Conservation (phyloP, 2,797 vertebrate genomes). For the Gadopsis bispinosus region DNA sequence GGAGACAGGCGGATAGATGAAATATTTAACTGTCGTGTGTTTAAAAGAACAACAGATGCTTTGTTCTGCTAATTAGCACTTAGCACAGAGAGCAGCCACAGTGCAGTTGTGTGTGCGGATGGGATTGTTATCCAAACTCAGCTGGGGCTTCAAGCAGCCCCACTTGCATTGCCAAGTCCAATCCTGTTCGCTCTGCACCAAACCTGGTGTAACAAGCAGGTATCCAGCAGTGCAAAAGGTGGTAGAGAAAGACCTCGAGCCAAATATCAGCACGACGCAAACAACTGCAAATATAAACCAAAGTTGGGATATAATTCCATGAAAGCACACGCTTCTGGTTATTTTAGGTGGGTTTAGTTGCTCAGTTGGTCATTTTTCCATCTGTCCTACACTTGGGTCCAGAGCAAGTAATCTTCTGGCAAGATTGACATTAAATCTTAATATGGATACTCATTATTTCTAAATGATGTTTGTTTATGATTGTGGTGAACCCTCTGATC, state of each 20-base stretch:
- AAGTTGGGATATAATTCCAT: neutral
- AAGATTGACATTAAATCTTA: neutral
- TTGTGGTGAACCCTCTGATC: neutral
- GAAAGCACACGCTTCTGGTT: neutral
- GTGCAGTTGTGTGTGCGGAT: slow-evolving; percentile 35
- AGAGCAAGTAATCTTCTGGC: neutral
- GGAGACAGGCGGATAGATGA: slow-evolving; percentile 90
- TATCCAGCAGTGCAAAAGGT: slow-evolving; percentile 6
- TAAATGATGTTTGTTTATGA: neutral
- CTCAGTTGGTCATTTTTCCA: neutral
- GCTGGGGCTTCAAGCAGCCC: slow-evolving; percentile 56
- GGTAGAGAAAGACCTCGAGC: slow-evolving; percentile 2
- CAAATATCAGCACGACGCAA: neutral
- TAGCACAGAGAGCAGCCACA: slow-evolving; percentile 63
- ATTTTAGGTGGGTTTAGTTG: neutral
- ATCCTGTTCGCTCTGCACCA: slow-evolving; percentile 32
- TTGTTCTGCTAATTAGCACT: slow-evolving; percentile 86
- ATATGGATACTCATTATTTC: neutral
- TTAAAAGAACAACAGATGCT: slow-evolving; percentile 89
- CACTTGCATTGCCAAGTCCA: slow-evolving; percentile 53
- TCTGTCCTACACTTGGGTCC: neutral
- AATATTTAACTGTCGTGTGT: slow-evolving; percentile 91
- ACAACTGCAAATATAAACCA: slow-evolving; percentile 3
- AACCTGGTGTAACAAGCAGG: slow-evolving; percentile 38
- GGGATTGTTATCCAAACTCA: slow-evolving; percentile 67